Evolutionary conservation across 2,797 vertebrate genomes (phyloP).

Genomic region (Ctenosaura bakeri): DNA sequence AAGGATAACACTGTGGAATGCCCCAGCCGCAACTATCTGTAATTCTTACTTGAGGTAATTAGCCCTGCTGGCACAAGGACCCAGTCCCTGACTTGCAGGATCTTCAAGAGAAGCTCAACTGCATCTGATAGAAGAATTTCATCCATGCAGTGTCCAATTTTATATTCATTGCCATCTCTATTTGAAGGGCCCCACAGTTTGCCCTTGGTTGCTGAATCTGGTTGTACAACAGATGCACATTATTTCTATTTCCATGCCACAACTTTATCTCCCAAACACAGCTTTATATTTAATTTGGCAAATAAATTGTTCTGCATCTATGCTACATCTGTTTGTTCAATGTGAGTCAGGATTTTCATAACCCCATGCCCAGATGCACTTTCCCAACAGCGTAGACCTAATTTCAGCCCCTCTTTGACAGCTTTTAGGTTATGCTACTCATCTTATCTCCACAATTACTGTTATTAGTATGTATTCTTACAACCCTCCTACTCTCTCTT

Average conservation of each 20-base stretch:
- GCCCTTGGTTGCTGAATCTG: constrained; percentile 67
- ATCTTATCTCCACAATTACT: constrained; percentile 59
- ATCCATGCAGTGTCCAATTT: constrained; percentile 62
- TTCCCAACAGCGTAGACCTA: constrained; percentile 32
- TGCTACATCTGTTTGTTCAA: constrained; percentile 47
- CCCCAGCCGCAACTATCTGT: neutral
- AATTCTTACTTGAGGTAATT: neutral
- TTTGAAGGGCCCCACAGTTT: constrained; percentile 60
- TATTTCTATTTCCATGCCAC: constrained; percentile 43
- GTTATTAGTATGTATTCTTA: constrained; percentile 62
- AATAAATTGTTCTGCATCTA: constrained; percentile 45
- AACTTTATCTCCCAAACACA: constrained; percentile 54
- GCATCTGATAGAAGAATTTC: constrained; percentile 32
- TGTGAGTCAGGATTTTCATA: constrained; percentile 58
- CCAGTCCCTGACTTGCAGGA: neutral
- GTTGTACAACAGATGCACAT: constrained; percentile 57
- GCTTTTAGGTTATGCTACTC: constrained; percentile 51
- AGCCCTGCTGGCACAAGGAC: neutral
- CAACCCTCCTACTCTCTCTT: constrained; percentile 43
- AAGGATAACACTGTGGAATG: neutral
- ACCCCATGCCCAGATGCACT: constrained; percentile 37
- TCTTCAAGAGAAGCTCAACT: neutral
- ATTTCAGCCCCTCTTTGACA: constrained; percentile 55
- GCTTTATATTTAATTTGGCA: constrained; percentile 41
- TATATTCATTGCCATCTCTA: constrained; percentile 63